Evolutionary conservation across 1,140 invertebrate genomes (phyloP).

Genomic region (Asbolus verrucosus): DNA sequence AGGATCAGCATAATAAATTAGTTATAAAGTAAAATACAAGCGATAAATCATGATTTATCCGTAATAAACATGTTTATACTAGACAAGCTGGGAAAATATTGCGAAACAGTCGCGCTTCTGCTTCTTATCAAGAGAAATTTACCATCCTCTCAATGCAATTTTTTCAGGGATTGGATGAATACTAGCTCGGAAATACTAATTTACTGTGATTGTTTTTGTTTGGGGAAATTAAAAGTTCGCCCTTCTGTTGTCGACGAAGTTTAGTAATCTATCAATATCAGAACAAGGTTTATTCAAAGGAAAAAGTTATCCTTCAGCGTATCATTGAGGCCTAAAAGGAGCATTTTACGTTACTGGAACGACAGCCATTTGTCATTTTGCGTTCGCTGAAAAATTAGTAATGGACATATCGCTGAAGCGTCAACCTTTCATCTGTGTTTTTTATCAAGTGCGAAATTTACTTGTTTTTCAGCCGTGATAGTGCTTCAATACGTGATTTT

Average conservation of each 20-base stretch:
- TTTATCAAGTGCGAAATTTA: no score
- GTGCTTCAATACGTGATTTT: no score
- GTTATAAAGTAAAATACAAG: background rate
- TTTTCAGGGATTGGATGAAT: background rate
- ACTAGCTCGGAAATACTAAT: background rate
- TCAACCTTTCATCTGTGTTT: no score
- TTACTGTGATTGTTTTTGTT: background rate
- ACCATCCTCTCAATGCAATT: background rate
- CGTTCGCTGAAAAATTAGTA: background rate
- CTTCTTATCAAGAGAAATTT: background rate
- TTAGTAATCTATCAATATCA: slow-evolving; percentile 33
- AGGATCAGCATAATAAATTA: slow-evolving; percentile 10
- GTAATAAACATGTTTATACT: background rate
- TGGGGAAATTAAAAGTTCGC: background rate
- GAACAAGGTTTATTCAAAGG: slow-evolving; percentile 17
- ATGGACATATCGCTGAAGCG: background rate
- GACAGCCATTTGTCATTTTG: slow-evolving; percentile 20
- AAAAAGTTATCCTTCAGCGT: slow-evolving; percentile 10
- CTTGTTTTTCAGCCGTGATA: no score
- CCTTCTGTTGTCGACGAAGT: background rate
- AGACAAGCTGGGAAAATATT: background rate
- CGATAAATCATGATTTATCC: slow-evolving; percentile 3
- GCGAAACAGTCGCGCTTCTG: background rate
- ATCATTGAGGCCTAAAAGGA: slow-evolving; percentile 1
- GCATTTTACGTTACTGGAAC: background rate